Evolutionary conservation across 2,113 vertebrate genomes (phyloP), one percentile per base, ranked within the genome.

Genomic region (Odontesthes bonariensis): DNA sequence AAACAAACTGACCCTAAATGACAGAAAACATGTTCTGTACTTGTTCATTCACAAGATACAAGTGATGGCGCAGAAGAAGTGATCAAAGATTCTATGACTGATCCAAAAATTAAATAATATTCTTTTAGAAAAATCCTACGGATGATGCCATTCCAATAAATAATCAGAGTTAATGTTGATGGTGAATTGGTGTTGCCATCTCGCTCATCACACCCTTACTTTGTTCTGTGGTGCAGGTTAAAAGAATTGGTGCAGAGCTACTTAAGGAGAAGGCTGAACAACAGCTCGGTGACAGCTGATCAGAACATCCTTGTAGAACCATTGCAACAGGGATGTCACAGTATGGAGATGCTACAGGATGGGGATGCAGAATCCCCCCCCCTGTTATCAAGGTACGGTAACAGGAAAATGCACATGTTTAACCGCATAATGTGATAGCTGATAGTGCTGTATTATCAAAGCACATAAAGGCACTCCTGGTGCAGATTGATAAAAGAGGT

Each of bases 311-410:
- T 40, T 13, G 42, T 20, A 80, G 94, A 42, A 7, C 89, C 64
- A 62, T 77, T 58, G 57, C 85, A 38, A 38, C 35, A 38, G 10
- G 35, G 35, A 38, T 10, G 7, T 10, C 7, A 38, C 35, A 38
- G 35, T 38, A 7, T 10, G 6, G 35, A 38, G 35, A 38, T 1
- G 35, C 35, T 10, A 5, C 7, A 65, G 92, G 94, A 85, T 83
- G 93, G 49, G 27, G 42, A 81, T 57, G 92, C 88, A 78, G 93
- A 90, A 5, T 61, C 82, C 20, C 71, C 81, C 22, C 58, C 65
- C 23, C 75, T 85, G 13, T 82, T 90, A 52, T 73, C 90, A 85
- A 96, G 96, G 97, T 98, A n/a, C n/a, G n/a, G n/a, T 95, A 54
- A 92, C 27, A 27, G 79, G 8, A 58, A 53, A 46, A 31, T 5